Percentiles rank a stretch among this genome's conserved stretches.
Conservation (phyloP, 1,140 invertebrate genomes). For the Tetragnatha versicolor region DNA sequence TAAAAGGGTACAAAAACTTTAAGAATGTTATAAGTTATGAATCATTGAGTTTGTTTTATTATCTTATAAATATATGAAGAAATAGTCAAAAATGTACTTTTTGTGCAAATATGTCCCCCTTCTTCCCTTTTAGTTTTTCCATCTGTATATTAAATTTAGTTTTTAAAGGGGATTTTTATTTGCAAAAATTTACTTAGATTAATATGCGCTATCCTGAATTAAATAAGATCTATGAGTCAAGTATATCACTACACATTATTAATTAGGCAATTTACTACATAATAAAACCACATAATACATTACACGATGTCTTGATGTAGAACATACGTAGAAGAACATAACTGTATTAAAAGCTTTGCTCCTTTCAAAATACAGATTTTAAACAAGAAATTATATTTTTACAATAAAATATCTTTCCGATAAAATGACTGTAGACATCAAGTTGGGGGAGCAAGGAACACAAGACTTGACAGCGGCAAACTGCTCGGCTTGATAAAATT, state of each 20-base stretch:
- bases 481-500: conserved; percentile 51
- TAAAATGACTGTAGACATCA: conserved; percentile 36
- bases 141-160: neutral
- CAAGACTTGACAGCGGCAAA: conserved; percentile 42
- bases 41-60: neutral
- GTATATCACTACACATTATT: neutral
- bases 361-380: neutral
- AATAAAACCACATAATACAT: neutral
- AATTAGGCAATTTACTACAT: neutral
- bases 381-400: neutral
- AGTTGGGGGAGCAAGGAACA: conserved; percentile 9
- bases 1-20: neutral
- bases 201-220: no score
- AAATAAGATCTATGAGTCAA: no score
- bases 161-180: neutral
- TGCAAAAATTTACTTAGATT: no score
- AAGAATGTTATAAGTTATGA: neutral
- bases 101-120: neutral
- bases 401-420: neutral
- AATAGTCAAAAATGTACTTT: neutral
- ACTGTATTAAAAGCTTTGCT: neutral
- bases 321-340: neutral
- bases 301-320: neutral
- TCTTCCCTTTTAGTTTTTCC: neutral
- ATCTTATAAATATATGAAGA: neutral